phyloP scores from a whole-genome alignment of 2,113 vertebrate species.

The Podocnemis expansa region DNA sequence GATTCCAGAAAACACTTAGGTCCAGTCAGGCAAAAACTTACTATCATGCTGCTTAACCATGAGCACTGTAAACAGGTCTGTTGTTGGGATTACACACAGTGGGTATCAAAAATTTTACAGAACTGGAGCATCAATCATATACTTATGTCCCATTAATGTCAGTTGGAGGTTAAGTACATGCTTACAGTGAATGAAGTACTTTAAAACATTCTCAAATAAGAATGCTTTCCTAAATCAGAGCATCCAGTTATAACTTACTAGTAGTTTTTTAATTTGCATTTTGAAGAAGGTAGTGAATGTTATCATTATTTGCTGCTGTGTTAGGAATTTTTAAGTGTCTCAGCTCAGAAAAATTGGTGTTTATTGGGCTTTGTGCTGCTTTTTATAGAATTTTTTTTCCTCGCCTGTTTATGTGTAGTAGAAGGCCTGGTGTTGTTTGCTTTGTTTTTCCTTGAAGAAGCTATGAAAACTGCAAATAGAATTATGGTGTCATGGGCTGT shows the following conservation, averaged over 20 bases:
- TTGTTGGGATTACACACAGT: not conserved
- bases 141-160: not conserved
- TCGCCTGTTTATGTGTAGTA: not conserved
- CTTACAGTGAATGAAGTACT: not conserved
- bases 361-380: not conserved
- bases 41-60: not conserved
- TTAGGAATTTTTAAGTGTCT: not conserved
- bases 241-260: not conserved
- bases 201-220: not conserved
- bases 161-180: not conserved
- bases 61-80: not conserved
- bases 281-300: not conserved
- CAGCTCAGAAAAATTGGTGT: not conserved
- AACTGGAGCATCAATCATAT: not conserved
- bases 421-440: not conserved
- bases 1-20: not conserved
- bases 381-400: not conserved
- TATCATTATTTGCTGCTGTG: not conserved
- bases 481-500: not conserved
- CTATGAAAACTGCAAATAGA: not conserved
- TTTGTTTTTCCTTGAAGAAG: not conserved
- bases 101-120: not conserved
- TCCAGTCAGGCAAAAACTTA: not conserved
- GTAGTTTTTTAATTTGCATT: not conserved
- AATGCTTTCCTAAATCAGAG: not conserved